A percentile compares a stretch with the other conserved stretches of the same genome.
Conservation (phyloP, 2,888 invertebrate genomes). For the Caenorhabditis sp. region DNA sequence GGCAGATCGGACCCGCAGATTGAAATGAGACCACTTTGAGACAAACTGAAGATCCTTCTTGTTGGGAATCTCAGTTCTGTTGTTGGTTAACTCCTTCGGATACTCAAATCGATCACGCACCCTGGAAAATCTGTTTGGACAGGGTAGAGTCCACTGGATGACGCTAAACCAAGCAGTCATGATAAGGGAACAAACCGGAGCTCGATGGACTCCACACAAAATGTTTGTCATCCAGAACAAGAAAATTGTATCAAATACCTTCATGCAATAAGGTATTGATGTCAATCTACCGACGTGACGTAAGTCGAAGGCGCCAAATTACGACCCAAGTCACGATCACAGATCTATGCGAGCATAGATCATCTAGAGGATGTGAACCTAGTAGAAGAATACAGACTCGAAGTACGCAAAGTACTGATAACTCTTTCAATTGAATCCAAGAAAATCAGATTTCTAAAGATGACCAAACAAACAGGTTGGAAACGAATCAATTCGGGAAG, state of each 20-base stretch:
- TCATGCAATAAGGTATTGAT: neutral
- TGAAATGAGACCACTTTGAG: slow-evolving; percentile 4
- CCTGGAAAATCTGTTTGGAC: slow-evolving; percentile 3
- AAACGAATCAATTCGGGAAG: neutral
- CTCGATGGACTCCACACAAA: neutral
- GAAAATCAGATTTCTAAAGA: neutral
- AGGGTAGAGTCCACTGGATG: slow-evolving; percentile 2
- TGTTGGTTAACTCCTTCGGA: slow-evolving; percentile 12
- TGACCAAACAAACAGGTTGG: neutral
- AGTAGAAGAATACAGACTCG: neutral
- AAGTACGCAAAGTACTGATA: neutral
- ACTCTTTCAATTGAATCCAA: neutral
- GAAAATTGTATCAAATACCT: neutral
- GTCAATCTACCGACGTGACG: neutral
- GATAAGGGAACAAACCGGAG: slow-evolving; percentile 8
- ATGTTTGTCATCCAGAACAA: neutral
- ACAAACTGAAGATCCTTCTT: neutral
- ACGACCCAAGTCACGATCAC: slow-evolving; percentile 5
- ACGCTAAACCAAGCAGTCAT: neutral
- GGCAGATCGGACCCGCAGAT: neutral
- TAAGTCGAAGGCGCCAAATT: slow-evolving; percentile 10
- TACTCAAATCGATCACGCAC: neutral
- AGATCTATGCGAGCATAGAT: neutral
- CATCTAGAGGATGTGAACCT: neutral
- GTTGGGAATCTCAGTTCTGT: neutral